Percentiles rank a stretch among this genome's conserved stretches.
Conservation (phyloP, 2,888 invertebrate genomes). For the Hermodice carunculata region DNA sequence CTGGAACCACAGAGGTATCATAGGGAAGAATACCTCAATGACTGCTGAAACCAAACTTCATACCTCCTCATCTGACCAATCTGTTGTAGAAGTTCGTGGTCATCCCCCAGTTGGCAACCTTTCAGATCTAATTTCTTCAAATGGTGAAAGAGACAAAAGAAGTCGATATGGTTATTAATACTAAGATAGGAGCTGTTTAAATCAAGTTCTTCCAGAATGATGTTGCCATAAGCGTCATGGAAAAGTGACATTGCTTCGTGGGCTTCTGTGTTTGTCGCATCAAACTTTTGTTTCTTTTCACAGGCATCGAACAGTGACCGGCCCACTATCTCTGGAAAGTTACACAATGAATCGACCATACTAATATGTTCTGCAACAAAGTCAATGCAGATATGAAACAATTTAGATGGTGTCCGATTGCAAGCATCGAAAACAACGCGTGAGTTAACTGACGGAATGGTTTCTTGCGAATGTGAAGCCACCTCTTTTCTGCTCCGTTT, state of each 20-base stretch:
- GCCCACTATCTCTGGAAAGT: slow-evolving; percentile 41
- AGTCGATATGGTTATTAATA: not conserved
- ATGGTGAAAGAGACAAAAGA: slow-evolving; percentile 24
- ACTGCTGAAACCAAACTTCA: not conserved
- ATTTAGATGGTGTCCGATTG: too few relatives aligned
- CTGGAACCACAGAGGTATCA: too few relatives aligned
- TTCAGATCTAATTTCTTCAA: slow-evolving; percentile 29
- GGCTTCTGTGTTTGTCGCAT: not conserved
- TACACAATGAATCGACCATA: slow-evolving; percentile 37
- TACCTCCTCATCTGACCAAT: slow-evolving; percentile 27
- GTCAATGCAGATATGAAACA: slow-evolving; percentile 28
- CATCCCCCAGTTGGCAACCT: slow-evolving; percentile 36
- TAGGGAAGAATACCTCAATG: too few relatives aligned
- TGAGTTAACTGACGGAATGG: not conserved
- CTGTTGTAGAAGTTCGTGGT: slow-evolving; percentile 36
- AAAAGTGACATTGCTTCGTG: slow-evolving; percentile 17
- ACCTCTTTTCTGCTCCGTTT: not conserved
- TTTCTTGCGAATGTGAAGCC: too few relatives aligned
- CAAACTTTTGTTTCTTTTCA: slow-evolving; percentile 18
- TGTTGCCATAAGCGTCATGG: slow-evolving; percentile 27
- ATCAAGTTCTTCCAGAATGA: slow-evolving; percentile 21
- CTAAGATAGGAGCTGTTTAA: slow-evolving; percentile 22
- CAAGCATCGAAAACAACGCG: not conserved
- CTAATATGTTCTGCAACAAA: slow-evolving; percentile 32
- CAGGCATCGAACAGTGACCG: slow-evolving; percentile 31